Percentiles rank a stretch among this genome's conserved stretches.
Conservation (phyloP, 2,797 vertebrate genomes). For the Sphenodon punctatus region DNA sequence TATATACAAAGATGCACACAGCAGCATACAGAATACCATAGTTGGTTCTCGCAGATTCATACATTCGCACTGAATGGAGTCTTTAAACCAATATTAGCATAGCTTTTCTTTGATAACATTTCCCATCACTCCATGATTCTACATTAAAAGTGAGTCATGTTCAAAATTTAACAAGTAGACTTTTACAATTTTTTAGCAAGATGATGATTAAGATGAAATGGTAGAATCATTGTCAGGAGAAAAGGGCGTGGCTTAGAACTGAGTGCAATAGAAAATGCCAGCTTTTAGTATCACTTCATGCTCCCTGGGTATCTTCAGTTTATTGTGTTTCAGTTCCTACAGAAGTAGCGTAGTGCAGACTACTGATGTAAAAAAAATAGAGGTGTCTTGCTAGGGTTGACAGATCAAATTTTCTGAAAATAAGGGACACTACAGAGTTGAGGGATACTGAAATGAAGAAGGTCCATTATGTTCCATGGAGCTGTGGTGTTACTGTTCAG, state of each 20-base stretch:
- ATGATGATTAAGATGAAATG: not conserved
- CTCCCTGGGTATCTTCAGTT: not conserved
- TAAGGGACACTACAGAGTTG: too few relatives aligned
- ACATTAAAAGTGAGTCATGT: not conserved
- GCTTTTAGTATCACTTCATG: not conserved
- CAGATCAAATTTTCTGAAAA: too few relatives aligned
- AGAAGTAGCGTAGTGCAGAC: not conserved
- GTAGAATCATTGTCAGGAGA: not conserved
- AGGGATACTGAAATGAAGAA: too few relatives aligned
- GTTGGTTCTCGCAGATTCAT: not conserved
- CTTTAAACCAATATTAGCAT: not conserved
- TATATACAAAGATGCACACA: not conserved
- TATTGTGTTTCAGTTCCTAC: not conserved
- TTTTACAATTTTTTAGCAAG: not conserved
- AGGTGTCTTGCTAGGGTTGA: too few relatives aligned
- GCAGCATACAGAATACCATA: not conserved
- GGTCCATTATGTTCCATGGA: too few relatives aligned
- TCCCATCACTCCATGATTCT: not conserved
- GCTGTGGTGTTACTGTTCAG: too few relatives aligned
- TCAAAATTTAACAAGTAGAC: not conserved
- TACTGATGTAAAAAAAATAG: too few relatives aligned
- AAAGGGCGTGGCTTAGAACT: not conserved
- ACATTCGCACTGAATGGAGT: not conserved
- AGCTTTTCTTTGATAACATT: not conserved
- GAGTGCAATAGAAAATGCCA: not conserved